Base-by-base conservation (phyloP, 1,140 invertebrate species). In the Formica exsecta region DNA sequence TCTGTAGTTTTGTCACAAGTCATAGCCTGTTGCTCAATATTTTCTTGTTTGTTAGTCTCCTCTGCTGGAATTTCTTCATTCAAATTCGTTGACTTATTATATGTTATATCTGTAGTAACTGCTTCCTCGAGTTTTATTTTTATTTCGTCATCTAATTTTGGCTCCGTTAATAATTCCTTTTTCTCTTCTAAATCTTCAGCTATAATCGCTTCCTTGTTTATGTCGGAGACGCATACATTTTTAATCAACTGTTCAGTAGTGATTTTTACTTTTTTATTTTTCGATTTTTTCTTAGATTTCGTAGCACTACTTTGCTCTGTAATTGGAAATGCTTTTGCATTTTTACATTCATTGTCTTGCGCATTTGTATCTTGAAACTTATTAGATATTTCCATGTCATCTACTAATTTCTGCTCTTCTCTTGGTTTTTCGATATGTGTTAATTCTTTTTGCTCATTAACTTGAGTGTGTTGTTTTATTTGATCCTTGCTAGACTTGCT, bases 241-340 rank as follows among this genome's bases (percentile, higher is more conserved):
- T 77, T 68, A 16, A 8, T 54, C 16, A 9, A 3, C 62, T 54
- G 32, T 8, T 86, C 57, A 32, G 41, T 16, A 1, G 64, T n/a
- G 4, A 62, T 32, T 36, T 91, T 85, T 16, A 3, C 32, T 2
- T 68, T 88, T 22, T 65, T 77, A 65, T 73, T 75, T n/a, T 79
- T 85, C 19, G 54, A 87, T 38, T 89, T 89, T 22, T 70, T 90
- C 73, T 87, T 86, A 62, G 85, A 68, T 36, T 87, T 85, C 8
- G 64, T 66, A 19, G 8, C 0, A 22, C n/a, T 41, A 9, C 13
- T 32, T 4, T 66, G 41, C 32, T 77, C 48, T 13, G 38, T 54
- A 41, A 41, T 6, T 11, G 54, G 13, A 6, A 8, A 44, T 71
- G 36, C 13, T 32, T 71, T 5, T 9, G 9, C 16, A 9, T 36